Evolutionary conservation across 1,140 invertebrate genomes (phyloP), one percentile per base, ranked within the genome.

Genomic region (Nylanderia fulva): DNA sequence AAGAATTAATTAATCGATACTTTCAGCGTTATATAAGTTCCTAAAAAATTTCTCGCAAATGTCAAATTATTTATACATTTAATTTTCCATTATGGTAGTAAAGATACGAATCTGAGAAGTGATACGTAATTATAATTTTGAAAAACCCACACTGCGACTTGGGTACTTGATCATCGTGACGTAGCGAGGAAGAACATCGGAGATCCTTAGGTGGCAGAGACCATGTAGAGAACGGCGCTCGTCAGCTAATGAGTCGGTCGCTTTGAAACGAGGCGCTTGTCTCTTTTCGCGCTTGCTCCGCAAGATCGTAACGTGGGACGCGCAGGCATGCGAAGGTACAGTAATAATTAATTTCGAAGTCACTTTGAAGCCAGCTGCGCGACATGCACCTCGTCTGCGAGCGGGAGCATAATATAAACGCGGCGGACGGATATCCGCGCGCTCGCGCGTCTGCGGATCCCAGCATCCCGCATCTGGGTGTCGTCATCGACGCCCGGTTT

Each of bases 341-440:
- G 88, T 86, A 91, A 91, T 91, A 91, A 91, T 91, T 91, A 91
- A 91, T 91, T 86, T 88, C 88, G 66, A 91, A 91, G 90, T 91
- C 85, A 60, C 90, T 91, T 91, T 91, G 90, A 90, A 89, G 85
- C 69, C 83, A 86, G 87, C 85, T 90, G 90, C 87, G 87, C 87
- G 85, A 88, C 86, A 64, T 74, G 85, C 85, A 27, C 71, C 29
- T 58, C 18, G n/a, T 58, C 87, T 89, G 79, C 75, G 80, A 71
- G 42, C 18, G 79, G 74, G 64, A 90, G 71, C 77, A 33, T 80
- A 69, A 88, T 68, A 84, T 89, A 85, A 87, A 89, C 88, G 76
- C 80, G 48, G 15, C 64, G 58, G 79, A 84, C 74, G 85, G 79
- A 82, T 86, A 88, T 89, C 84, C 68, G 60, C 39, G 4, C 61